Evolutionary conservation across 2,888 invertebrate species (phyloP).

Genomic region (Tortrix viridana): DNA sequence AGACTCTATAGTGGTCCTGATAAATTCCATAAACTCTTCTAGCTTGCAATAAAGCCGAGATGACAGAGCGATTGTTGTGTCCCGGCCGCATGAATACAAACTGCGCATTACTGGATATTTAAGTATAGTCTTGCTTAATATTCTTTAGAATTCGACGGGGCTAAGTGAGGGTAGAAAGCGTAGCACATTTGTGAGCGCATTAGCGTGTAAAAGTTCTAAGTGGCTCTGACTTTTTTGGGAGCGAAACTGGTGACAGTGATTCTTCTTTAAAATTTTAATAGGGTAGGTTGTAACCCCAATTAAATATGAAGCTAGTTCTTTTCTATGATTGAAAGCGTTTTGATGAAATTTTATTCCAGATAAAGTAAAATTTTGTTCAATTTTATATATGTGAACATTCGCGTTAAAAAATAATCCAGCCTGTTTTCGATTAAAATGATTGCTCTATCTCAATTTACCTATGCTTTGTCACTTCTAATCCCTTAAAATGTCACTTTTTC

Average conservation of each 20-base stretch:
- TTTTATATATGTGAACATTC: too few relatives aligned
- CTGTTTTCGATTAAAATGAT: background rate
- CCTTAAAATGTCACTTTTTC: background rate
- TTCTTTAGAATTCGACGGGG: slow-evolving; percentile 8
- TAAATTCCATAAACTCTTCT: background rate
- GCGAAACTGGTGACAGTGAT: background rate
- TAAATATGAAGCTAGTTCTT: too few relatives aligned
- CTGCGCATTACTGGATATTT: slow-evolving; percentile 50
- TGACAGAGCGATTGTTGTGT: slow-evolving; percentile 21
- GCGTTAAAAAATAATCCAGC: too few relatives aligned
- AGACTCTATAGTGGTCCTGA: background rate
- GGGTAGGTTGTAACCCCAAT: too few relatives aligned
- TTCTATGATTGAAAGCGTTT: too few relatives aligned
- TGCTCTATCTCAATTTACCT: background rate
- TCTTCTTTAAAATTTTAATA: too few relatives aligned
- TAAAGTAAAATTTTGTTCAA: too few relatives aligned
- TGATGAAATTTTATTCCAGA: too few relatives aligned
- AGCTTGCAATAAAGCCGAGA: slow-evolving; percentile 23
- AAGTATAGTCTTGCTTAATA: slow-evolving; percentile 6
- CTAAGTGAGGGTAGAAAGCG: slow-evolving; percentile 16
- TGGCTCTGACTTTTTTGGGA: background rate
- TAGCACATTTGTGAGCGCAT: slow-evolving; percentile 7
- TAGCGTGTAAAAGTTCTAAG: background rate
- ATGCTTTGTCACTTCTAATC: slow-evolving; percentile 19
- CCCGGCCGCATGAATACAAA: slow-evolving; percentile 55